Evolutionary conservation across 2,797 vertebrate genomes (phyloP), one percentile per base, ranked within the genome.

Genomic region (Eospalax fontanierii): DNA sequence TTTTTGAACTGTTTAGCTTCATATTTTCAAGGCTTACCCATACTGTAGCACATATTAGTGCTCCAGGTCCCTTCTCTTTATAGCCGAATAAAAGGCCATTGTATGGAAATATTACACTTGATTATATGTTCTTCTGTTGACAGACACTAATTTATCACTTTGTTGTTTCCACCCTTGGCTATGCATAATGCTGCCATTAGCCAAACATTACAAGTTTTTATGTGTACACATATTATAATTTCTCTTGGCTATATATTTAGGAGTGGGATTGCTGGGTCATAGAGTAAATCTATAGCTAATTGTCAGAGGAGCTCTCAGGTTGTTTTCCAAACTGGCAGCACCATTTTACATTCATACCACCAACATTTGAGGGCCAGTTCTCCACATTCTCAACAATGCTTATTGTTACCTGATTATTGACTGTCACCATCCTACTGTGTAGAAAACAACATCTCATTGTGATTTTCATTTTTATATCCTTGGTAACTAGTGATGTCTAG

Each of bases 391-490:
- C 63, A 21, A 4, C 38, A 63, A 40, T 5, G 61, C 40, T 74
- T 88, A n/a, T 18, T 66, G 18, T 90, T 59, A 80, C 16, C 43
- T n/a, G 28, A 4, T 28, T 89, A 80, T 57, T 14, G 9, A 54
- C 75, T 63, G 46, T 73, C n/a, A 21, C 5, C 57, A 59, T 70
- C 10, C 14, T 33, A 71, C 19, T 76, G 46, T 14, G 6, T 90
- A 10, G 81, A 46, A 89, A 85, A 21, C 21, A 65, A 12, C 70
- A 73, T 59, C n/a, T 83, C 38, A 35, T 82, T 74, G 26, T 21
- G 54, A 26, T 74, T 93, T 93, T 70, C 26, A 86, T 78, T 93
- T 91, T 73, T 28, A 46, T 70, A 81, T 93, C 35, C 57, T 40
- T 82, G 46, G 38, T 86, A 35, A 57, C n/a, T 59, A 57, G 61